Percentiles rank a stretch among this genome's conserved stretches.
Conservation (phyloP, 2,797 vertebrate species). For the Anguilla pacifica region DNA sequence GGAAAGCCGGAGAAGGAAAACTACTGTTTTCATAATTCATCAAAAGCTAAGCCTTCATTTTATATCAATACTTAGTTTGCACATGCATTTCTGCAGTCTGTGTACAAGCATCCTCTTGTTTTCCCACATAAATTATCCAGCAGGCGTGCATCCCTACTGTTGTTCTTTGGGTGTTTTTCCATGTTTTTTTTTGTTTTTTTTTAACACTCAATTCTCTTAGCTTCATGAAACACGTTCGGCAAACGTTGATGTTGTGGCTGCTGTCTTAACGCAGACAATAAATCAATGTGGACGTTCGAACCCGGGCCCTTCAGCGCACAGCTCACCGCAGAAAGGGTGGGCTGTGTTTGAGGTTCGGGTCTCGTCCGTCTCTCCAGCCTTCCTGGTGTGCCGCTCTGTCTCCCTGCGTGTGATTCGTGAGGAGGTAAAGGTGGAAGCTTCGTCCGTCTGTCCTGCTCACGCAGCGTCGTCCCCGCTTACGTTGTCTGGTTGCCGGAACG, state of each 20-base stretch:
- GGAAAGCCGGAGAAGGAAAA: conserved; percentile 27
- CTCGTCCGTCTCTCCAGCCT: background rate
- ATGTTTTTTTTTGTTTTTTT: background rate
- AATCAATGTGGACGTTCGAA: background rate
- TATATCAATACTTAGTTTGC: conserved; percentile 36
- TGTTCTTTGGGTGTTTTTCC: background rate
- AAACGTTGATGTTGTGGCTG: background rate
- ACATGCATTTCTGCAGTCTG: conserved; percentile 23
- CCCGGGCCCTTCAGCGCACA: background rate
- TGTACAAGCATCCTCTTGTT: conserved; percentile 13
- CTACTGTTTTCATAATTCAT: conserved; percentile 45
- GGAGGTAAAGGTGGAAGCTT: conserved; percentile 18
- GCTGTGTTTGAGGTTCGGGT: background rate
- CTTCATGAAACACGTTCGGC: background rate
- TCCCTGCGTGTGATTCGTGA: conserved; percentile 19
- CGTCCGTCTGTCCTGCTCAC: background rate
- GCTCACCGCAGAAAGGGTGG: background rate
- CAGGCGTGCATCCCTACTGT: background rate
- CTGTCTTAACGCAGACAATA: background rate
- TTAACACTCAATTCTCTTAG: background rate
- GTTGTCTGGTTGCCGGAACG: background rate
- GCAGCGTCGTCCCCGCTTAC: background rate
- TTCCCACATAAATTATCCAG: conserved; percentile 23
- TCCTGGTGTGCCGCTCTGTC: conserved; percentile 4
- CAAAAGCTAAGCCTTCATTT: conserved; percentile 40